Conservation (phyloP, 2,888 invertebrate genomes). For the Tipula confusa region DNA sequence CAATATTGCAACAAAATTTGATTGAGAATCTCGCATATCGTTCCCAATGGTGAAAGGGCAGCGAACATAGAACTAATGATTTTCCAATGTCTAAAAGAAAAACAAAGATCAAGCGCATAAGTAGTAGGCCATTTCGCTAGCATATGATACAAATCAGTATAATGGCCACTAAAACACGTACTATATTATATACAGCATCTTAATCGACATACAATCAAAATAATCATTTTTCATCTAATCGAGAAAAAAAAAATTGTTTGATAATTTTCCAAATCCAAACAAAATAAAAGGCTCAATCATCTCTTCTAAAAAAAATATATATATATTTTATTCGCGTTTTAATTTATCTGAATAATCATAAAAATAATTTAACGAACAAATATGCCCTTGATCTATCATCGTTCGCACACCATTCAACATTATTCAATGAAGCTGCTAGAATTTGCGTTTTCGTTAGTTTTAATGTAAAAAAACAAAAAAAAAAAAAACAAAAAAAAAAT, state of each 20-base stretch:
- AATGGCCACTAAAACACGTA: no score
- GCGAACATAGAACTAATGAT: no score
- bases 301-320: background rate
- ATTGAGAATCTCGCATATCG: no score
- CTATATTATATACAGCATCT: background rate
- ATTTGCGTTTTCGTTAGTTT: background rate
- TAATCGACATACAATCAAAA: background rate
- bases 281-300: constrained; percentile 7
- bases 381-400: background rate
- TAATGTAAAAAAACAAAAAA: background rate
- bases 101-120: no score
- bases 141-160: no score
- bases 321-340: background rate
- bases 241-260: background rate
- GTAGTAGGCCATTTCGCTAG: no score
- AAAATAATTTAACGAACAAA: background rate
- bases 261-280: background rate
- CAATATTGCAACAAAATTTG: no score
- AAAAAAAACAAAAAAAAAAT: background rate
- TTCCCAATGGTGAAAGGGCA: no score
- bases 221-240: background rate
- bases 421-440: background rate
- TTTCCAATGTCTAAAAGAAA: no score
- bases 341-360: background rate
- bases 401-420: background rate